Percentiles rank a stretch among this genome's conserved stretches.
phyloP scores from a whole-genome alignment of 1,140 invertebrate genomes.

The Zeugodacus cucurbitae region DNA sequence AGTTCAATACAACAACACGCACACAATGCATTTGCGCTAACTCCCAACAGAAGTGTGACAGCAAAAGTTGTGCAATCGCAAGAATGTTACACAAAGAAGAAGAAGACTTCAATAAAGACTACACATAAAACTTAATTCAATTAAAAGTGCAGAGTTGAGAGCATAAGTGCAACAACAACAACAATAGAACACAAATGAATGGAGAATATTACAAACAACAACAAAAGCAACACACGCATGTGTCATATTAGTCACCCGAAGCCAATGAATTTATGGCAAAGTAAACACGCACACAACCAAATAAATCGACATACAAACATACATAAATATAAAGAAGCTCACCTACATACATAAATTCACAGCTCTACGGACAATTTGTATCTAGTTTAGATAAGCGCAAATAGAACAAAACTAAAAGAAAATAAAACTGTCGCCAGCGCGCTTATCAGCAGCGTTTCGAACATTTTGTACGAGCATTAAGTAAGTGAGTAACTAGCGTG shows the following conservation, averaged over 20 bases:
- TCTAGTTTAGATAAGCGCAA: background rate
- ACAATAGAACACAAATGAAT: background rate
- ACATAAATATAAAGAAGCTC: background rate
- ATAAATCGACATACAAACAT: background rate
- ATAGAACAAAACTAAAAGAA: background rate
- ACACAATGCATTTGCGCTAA: too few relatives aligned
- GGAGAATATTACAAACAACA: background rate
- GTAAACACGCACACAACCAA: background rate
- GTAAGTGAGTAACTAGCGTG: background rate
- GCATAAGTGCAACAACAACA: background rate
- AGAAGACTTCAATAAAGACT: background rate
- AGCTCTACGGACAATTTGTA: background rate
- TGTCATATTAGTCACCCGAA: background rate
- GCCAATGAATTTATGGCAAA: background rate
- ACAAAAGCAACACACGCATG: background rate
- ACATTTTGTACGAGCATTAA: background rate
- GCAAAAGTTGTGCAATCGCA: too few relatives aligned
- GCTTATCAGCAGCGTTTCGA: background rate
- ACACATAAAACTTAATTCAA: background rate
- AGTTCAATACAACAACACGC: too few relatives aligned
- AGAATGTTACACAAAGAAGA: background rate
- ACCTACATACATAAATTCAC: background rate
- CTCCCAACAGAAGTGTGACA: too few relatives aligned
- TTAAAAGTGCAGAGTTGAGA: background rate
- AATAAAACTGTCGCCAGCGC: constrained; percentile 1